A percentile compares a stretch with the other conserved stretches of the same genome.
Conservation (phyloP, 2,797 vertebrate species). For the Bradypus variegatus region DNA sequence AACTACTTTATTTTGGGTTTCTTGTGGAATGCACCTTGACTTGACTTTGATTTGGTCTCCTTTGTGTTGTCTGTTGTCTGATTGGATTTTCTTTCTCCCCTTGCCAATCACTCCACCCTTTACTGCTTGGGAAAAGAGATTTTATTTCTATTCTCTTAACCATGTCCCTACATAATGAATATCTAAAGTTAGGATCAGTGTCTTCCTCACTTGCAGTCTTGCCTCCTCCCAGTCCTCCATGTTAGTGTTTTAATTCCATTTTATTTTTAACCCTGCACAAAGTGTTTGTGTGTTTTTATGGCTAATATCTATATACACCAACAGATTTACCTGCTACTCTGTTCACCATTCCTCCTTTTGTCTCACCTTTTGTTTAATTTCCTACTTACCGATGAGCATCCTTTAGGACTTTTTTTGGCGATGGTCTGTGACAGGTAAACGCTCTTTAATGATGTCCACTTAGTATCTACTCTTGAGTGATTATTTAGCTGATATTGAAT, state of each 20-base stretch:
- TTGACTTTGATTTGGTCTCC: not conserved
- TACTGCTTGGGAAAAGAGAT: not conserved
- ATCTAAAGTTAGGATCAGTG: no score
- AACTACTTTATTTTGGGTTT: not conserved
- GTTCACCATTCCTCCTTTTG: no score
- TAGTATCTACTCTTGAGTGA: not conserved
- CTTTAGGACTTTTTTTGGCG: not conserved
- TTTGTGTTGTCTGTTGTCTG: not conserved
- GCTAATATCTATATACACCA: no score
- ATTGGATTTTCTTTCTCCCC: not conserved
- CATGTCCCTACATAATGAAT: not conserved
- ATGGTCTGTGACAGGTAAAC: not conserved
- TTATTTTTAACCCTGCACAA: not conserved
- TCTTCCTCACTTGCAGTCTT: no score
- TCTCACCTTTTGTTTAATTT: not conserved
- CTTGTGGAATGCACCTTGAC: fast-evolving
- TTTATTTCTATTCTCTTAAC: not conserved
- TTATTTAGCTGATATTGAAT: not conserved
- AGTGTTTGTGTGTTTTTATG: not conserved
- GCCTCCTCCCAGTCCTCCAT: not conserved
- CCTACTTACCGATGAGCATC: not conserved
- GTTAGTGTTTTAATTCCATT: not conserved
- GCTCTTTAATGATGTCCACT: not conserved
- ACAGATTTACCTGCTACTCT: not conserved
- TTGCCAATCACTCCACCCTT: not conserved